These are phyloP conservation scores for Leptopterna dolabrata DNA, from an alignment of 2,888 invertebrate genomes.

Conservation along the genomic window DNA sequence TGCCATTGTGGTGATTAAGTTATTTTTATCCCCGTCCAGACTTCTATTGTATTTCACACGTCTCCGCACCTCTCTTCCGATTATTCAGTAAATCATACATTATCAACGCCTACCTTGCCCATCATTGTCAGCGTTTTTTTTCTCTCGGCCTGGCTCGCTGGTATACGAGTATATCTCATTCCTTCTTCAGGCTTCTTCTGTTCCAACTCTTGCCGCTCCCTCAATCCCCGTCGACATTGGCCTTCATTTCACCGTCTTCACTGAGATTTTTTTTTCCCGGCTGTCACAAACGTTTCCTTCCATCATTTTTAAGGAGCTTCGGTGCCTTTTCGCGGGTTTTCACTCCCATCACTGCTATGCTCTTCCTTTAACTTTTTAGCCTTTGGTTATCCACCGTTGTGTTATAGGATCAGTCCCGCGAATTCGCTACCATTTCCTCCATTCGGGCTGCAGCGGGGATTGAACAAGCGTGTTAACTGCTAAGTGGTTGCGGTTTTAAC, in stretches of 20 bases:
- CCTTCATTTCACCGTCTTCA: neutral
- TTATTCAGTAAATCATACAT: slow-evolving; percentile 11
- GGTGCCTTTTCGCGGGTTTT: neutral
- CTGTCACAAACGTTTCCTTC: neutral
- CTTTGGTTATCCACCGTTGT: neutral
- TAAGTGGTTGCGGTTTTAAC: neutral
- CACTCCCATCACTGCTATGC: neutral
- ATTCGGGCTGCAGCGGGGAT: neutral
- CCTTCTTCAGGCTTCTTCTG: neutral
- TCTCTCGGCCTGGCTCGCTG: neutral
- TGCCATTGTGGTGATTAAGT: neutral
- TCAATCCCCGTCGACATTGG: neutral
- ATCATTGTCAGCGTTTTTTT: neutral
- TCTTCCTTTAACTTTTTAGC: neutral
- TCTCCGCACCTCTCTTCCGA: neutral
- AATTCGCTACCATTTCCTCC: neutral
- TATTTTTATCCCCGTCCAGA: neutral
- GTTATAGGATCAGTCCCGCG: neutral
- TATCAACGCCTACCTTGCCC: neutral
- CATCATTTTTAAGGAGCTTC: slow-evolving; percentile 7
- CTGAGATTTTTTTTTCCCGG: neutral
- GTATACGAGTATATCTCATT: neutral
- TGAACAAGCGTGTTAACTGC: neutral
- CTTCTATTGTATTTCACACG: neutral
- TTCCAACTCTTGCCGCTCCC: neutral